Base-by-base conservation (phyloP, 2,113 vertebrate species). In the Heterotilapia buettikoferi region DNA sequence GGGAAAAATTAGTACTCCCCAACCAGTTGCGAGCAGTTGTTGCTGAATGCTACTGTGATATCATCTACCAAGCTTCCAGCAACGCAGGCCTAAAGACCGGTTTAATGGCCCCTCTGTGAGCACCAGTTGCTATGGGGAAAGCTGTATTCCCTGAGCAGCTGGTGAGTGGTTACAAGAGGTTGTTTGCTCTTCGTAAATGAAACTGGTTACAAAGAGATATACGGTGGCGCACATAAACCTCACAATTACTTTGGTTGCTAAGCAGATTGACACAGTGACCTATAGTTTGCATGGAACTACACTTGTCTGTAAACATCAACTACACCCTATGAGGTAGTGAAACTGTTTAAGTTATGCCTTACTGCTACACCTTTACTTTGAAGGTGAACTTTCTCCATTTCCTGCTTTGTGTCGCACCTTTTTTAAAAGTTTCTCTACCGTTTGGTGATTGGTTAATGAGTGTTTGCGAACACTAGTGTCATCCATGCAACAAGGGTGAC, bases 141-240 rank as follows among this genome's bases (percentile, higher is more conserved):
- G 61, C 61, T 3, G 61, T 38, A 66, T 66, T 66, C 61, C 33
- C 61, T 5, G 33, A 66, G 61, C 61, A 66, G 61, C 61, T 66
- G 61, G 61, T 66, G 33, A 38, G 61, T 66, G 61, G 61, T 66
- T 66, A 66, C 61, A 66, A 66, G 61, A 21, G 61, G 61, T 66
- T 38, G 19, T 66, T 66, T 66, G 61, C 33, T 0, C 3, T 66
- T 38, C 19, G 61, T 66, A 66, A 66, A n/a, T 5, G 61, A 38
- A 38, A 66, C 33, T 38, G 61, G 61, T 66, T 66, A 66, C 61
- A 66, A 66, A 66, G 61, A 38, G 33, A 38, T 38, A 66, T 8
- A 66, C 8, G 33, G 7, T 38, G 61, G 0, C 1, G 2, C 61
- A 66, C 61, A 0, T 38, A 66, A 66, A 38, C 61, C 61, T 66